These are phyloP conservation scores for Drosophila guanche DNA, from an alignment of 1,140 invertebrate species.

Conservation along the genomic window DNA sequence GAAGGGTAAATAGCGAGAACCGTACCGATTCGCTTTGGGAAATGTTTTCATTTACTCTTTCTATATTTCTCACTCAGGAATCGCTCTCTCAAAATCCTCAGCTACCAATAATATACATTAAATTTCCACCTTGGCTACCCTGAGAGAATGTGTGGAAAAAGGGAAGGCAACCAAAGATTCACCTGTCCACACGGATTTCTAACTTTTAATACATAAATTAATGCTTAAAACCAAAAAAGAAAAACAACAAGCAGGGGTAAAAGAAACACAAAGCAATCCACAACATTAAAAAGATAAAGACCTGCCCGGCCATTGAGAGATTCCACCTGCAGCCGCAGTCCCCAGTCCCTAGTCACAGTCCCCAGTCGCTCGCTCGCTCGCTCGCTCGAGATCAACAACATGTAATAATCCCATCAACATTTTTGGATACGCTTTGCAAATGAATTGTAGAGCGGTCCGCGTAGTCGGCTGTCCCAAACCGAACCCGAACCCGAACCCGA, in stretches of 20 bases:
- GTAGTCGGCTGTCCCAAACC: slow-evolving; percentile 31
- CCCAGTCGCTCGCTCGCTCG: slow-evolving; percentile 17
- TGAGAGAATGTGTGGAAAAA: slow-evolving; percentile 2
- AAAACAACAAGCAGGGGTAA: slow-evolving; percentile 6
- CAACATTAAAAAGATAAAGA: slow-evolving; percentile 75
- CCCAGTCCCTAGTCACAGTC: slow-evolving; percentile 11
- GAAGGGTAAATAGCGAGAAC: background rate
- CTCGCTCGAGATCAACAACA: slow-evolving; percentile 54
- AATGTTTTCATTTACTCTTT: slow-evolving; percentile 18
- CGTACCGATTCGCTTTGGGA: slow-evolving; percentile 4
- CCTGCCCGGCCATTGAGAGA: slow-evolving; percentile 52
- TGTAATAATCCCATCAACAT: slow-evolving; percentile 82
- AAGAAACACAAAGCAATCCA: slow-evolving; percentile 60
- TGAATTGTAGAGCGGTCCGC: slow-evolving; percentile 66
- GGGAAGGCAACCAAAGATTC: slow-evolving; percentile 46
- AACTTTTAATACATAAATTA: slow-evolving; percentile 81
- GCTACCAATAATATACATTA: slow-evolving; percentile 10
- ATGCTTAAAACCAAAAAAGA: slow-evolving; percentile 61
- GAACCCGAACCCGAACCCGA: slow-evolving; percentile 41
- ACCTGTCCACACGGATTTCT: slow-evolving; percentile 82
- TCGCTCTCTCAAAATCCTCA: slow-evolving; percentile 2
- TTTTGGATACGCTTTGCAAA: slow-evolving; percentile 82
- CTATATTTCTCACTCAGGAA: background rate
- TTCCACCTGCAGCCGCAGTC: slow-evolving; percentile 71
- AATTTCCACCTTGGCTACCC: slow-evolving; percentile 34